These are phyloP conservation scores for Rostratula benghalensis DNA, from an alignment of 2,113 vertebrate species.

Conservation along the genomic window DNA sequence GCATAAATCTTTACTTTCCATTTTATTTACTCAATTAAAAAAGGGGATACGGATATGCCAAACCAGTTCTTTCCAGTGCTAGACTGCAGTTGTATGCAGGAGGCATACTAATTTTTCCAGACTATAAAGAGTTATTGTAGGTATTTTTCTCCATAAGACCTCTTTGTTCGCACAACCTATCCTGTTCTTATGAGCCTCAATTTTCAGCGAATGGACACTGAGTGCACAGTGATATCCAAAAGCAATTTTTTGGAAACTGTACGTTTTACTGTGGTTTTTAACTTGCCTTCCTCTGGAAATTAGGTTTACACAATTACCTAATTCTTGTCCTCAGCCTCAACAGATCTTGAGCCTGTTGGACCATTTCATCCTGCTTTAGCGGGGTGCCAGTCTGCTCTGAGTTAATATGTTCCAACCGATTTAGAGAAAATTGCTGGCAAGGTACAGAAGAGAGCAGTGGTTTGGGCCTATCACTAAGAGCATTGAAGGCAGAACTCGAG, in stretches of 20 bases:
- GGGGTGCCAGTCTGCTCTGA: background rate
- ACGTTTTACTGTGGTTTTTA: background rate
- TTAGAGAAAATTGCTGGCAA: conserved; percentile 25
- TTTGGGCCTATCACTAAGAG: background rate
- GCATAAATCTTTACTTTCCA: background rate
- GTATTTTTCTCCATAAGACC: background rate
- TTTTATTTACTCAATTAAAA: conserved; percentile 39
- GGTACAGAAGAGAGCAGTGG: background rate
- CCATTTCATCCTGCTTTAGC: background rate
- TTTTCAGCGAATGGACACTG: background rate
- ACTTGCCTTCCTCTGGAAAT: conserved; percentile 6
- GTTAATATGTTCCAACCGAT: background rate
- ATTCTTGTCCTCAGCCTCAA: background rate
- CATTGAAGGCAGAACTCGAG: background rate
- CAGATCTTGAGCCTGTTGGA: conserved; percentile 19
- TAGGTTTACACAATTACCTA: background rate
- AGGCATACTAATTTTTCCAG: conserved; percentile 43
- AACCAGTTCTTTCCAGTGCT: conserved; percentile 13
- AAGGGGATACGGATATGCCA: background rate
- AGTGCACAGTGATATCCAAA: background rate
- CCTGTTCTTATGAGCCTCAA: background rate
- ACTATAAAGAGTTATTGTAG: background rate
- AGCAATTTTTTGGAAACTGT: background rate
- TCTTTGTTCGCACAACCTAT: background rate
- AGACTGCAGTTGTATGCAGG: conserved; percentile 22